These are phyloP conservation scores for Nemotelus nigrinus DNA, from an alignment of 2,888 invertebrate genomes.

Conservation along the genomic window DNA sequence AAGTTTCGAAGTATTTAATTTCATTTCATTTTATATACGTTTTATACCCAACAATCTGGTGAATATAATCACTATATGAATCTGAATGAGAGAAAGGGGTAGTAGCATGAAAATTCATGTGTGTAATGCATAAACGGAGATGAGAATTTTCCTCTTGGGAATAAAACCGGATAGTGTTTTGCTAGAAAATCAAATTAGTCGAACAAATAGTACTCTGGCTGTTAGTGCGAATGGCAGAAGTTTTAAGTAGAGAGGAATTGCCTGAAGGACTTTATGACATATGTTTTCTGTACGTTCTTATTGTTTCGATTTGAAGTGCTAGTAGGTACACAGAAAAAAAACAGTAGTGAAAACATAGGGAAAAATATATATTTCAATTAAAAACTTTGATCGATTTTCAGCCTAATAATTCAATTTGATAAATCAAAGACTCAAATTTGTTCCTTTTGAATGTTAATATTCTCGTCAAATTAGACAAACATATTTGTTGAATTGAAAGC, in stretches of 20 bases:
- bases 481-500: too few relatives aligned
- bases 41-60: neutral
- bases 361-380: too few relatives aligned
- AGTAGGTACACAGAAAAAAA: too few relatives aligned
- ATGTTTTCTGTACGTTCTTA: too few relatives aligned
- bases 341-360: too few relatives aligned
- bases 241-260: neutral
- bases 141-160: constrained; percentile 14
- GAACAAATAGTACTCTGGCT: neutral
- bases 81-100: neutral
- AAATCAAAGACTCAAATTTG: too few relatives aligned
- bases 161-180: neutral
- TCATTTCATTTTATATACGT: neutral
- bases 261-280: too few relatives aligned
- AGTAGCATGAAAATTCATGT: neutral
- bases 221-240: neutral
- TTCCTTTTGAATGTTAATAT: too few relatives aligned
- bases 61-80: neutral
- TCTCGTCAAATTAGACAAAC: too few relatives aligned
- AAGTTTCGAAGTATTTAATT: neutral
- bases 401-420: too few relatives aligned
- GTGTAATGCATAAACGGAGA: neutral
- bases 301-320: too few relatives aligned
- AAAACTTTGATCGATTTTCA: too few relatives aligned
- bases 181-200: constrained; percentile 25